These are phyloP conservation scores for Mesocentrotus franciscanus DNA, from an alignment of 53 echinoderm and acorn worm genomes.

Conservation along the genomic window DNA sequence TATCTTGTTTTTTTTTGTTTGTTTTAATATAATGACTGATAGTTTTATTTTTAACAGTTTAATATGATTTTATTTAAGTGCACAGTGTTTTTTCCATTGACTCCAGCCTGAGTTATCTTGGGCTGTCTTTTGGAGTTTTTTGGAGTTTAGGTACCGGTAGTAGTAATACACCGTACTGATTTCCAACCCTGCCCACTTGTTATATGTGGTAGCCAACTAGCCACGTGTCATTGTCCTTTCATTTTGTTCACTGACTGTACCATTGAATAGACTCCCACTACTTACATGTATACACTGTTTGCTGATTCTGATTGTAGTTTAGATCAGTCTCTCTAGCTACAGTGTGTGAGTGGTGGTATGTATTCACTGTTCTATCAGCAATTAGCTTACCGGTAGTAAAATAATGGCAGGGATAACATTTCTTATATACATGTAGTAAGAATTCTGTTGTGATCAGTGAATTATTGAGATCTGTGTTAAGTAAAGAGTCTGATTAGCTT, in stretches of 20 bases:
- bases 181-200: not conserved
- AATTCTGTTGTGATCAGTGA: too few relatives aligned
- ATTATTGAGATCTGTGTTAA: not conserved
- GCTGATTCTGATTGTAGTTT: not conserved
- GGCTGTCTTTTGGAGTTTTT: too few relatives aligned
- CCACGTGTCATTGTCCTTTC: constrained; percentile 37
- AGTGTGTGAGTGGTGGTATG: constrained; percentile 10
- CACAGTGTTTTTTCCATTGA: too few relatives aligned
- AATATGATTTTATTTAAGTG: too few relatives aligned
- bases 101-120: too few relatives aligned
- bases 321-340: not conserved
- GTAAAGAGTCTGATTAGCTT: not conserved
- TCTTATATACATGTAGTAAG: too few relatives aligned
- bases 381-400: too few relatives aligned
- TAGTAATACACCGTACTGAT: not conserved
- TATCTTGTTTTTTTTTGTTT: too few relatives aligned
- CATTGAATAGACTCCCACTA: not conserved
- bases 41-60: too few relatives aligned
- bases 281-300: not conserved
- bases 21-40: too few relatives aligned
- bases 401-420: too few relatives aligned
- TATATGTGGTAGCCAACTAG: constrained; percentile 1
- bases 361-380: not conserved
- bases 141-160: too few relatives aligned
- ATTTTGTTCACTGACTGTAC: constrained; percentile 7